Evolutionary conservation across 2,113 vertebrate species (phyloP), one percentile per base, ranked within the genome.

Genomic region (Peromyscus leucopus): DNA sequence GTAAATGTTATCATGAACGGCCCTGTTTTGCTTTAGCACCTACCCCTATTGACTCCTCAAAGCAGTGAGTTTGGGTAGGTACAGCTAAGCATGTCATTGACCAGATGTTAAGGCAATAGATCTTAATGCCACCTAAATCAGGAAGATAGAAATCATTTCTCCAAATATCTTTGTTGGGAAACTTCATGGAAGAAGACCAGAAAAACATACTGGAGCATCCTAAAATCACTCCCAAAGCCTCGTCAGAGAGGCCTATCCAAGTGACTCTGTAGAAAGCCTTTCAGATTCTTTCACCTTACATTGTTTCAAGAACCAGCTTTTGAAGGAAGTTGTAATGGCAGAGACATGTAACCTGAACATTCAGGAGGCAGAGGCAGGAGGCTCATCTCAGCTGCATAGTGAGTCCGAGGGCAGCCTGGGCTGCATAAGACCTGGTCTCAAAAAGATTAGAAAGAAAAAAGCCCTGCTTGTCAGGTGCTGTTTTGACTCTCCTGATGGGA

Each of bases 141-240:
- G n/a, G 26, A 94, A 74, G n/a, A 59, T 55, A 24, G 84, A 90
- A 55, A 21, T 28, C 72, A 65, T 78, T 91, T 76, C 75, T 57
- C 74, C 82, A 84, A 42, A 89, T 42, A 59, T 19, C 24, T 71
- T 86, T 26, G 28, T 71, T 39, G 33, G 1, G 16, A 72, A 89
- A 89, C 31, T 57, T 91, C 19, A 89, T 74, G 48, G 31, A 22
- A 48, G 31, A 67, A 3, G 84, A 48, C 89, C 33, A 74, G 19
- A 71, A 96, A 39, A 89, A 67, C 82, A 31, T 36, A 92, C n/a
- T 79, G 51, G 76, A 82, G 90, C 63, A 21, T 90, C 26, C 65
- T 74, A 78, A 65, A 80, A 90, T 12, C 48, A 33, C 51, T 5
- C 84, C 88, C 39, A n/a, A 12, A 71, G 24, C 91, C 51, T 65